A percentile compares a stretch with the other conserved stretches of the same genome.
These are phyloP conservation scores for Physeter macrocephalus DNA, from an alignment of 2,113 vertebrate species.

Conservation along the genomic window DNA sequence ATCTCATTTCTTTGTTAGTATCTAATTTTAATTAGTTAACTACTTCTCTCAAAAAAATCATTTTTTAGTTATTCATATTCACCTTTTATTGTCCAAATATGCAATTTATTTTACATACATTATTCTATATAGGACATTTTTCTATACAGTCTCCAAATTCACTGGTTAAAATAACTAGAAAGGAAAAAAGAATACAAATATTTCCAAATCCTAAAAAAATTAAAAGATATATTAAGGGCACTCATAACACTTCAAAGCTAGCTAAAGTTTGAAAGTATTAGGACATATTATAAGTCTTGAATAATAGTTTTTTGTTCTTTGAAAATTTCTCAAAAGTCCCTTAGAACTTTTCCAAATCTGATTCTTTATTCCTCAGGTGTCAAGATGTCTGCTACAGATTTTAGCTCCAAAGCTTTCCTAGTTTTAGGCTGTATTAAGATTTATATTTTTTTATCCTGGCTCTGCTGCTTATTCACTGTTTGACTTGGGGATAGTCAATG, in stretches of 20 bases:
- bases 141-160: not conserved
- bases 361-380: not conserved
- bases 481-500: not conserved
- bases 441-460: not conserved
- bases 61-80: not conserved
- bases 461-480: not conserved
- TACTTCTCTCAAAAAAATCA: not conserved
- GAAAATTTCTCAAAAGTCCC: not conserved
- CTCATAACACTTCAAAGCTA: not conserved
- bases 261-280: not conserved
- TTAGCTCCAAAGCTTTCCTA: not conserved
- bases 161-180: not conserved
- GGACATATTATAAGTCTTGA: not conserved
- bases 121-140: not conserved
- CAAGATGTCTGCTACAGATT: not conserved
- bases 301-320: not conserved
- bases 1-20: not conserved
- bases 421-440: not conserved
- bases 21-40: not conserved
- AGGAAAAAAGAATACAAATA: not conserved
- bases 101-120: not conserved
- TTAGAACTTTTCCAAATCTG: not conserved
- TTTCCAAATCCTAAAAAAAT: not conserved
- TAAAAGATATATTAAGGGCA: not conserved
- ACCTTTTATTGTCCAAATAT: not conserved